Conservation (phyloP, 2,113 vertebrate genomes). For the Oophaga pumilio region DNA sequence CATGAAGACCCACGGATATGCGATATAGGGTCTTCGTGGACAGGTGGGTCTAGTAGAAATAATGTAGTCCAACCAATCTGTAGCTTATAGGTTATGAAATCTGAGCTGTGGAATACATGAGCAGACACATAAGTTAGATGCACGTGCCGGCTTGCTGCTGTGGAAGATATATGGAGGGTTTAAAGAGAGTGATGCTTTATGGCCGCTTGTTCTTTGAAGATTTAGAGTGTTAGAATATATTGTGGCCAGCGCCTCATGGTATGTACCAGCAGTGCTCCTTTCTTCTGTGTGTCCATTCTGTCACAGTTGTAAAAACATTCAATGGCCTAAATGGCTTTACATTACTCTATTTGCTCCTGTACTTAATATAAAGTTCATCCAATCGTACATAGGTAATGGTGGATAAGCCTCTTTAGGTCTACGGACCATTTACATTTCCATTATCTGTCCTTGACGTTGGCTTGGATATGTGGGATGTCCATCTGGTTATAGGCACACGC, state of each 20-base stretch:
- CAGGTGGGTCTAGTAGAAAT: background rate
- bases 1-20: background rate
- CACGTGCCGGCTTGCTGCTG: background rate
- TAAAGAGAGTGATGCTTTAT: constrained; percentile 15
- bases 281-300: background rate
- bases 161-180: background rate
- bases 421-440: background rate
- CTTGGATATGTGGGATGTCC: background rate
- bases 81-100: background rate
- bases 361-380: background rate
- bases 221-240: constrained; percentile 3
- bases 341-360: background rate
- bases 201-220: constrained; percentile 19
- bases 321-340: background rate
- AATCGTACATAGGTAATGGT: background rate
- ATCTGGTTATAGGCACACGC: background rate
- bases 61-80: background rate
- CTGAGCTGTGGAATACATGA: background rate
- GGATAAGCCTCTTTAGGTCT: background rate
- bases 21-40: background rate
- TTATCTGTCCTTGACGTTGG: background rate
- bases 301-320: constrained; percentile 40
- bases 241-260: background rate
- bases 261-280: background rate
- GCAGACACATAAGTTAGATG: background rate